Conservation (phyloP, 2,797 vertebrate genomes). For the Odontamblyopus lacepedii region DNA sequence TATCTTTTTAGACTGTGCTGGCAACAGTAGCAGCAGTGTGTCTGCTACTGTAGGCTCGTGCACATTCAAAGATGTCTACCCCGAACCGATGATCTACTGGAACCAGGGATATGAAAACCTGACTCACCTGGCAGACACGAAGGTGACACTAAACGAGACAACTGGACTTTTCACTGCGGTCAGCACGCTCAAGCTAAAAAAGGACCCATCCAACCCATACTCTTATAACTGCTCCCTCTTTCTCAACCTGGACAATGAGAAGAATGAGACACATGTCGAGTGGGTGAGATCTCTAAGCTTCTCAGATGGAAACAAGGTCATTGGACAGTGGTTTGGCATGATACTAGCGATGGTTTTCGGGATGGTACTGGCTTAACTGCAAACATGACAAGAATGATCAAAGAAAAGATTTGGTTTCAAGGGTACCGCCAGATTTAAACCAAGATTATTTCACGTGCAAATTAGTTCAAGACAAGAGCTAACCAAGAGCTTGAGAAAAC, state of each 20-base stretch:
- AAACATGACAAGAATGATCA: not conserved
- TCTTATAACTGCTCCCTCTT: constrained; percentile 47
- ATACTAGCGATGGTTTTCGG: constrained; percentile 19
- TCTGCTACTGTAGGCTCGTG: constrained; percentile 7
- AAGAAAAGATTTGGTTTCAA: not conserved
- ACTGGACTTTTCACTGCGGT: constrained; percentile 10
- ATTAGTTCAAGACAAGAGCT: not conserved
- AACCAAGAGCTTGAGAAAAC: too few relatives aligned
- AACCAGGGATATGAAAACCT: constrained; percentile 8
- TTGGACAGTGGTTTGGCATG: constrained; percentile 21
- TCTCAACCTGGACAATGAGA: not conserved
- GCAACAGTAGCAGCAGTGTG: fast-evolving
- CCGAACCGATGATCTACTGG: constrained; percentile 43
- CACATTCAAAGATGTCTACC: constrained; percentile 44
- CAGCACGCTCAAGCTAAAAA: constrained; percentile 15
- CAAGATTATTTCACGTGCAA: not conserved
- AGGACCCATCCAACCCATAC: not conserved
- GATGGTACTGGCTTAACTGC: not conserved
- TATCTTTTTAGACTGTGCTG: constrained; percentile 26
- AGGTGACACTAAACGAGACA: fast-evolving
- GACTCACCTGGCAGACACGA: not conserved
- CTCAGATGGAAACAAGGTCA: not conserved
- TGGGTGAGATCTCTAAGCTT: fast-evolving
- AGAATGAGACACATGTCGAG: fast-evolving
- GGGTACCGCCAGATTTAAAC: not conserved